phyloP scores from a whole-genome alignment of 2,113 vertebrate genomes.

The human region GRCh38 chr19:40998001-40998500 shows the following conservation, averaged over 20 bases:
- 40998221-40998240: background rate
- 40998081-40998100: too few species aligned
- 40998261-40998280: background rate
- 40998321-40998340: background rate
- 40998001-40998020: too few species aligned
- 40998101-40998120: background rate
- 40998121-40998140: background rate
- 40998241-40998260: too few species aligned
- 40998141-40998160: background rate
- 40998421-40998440: too few species aligned
- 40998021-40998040: too few species aligned
- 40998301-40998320: background rate
- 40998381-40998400: background rate
- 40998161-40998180: background rate
- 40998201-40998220: background rate
- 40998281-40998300: background rate
- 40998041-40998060: too few species aligned
- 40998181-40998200: background rate
- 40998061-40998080: too few species aligned
- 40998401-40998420: background rate
- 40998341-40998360: background rate
- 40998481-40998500: too few species aligned
- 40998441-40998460: too few species aligned
- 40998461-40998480: too few species aligned
- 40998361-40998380: background rate